A percentile compares a stretch with the other conserved stretches of the same genome.
Conservation (phyloP, 1,140 invertebrate species). For the Solenopsis invicta region DNA sequence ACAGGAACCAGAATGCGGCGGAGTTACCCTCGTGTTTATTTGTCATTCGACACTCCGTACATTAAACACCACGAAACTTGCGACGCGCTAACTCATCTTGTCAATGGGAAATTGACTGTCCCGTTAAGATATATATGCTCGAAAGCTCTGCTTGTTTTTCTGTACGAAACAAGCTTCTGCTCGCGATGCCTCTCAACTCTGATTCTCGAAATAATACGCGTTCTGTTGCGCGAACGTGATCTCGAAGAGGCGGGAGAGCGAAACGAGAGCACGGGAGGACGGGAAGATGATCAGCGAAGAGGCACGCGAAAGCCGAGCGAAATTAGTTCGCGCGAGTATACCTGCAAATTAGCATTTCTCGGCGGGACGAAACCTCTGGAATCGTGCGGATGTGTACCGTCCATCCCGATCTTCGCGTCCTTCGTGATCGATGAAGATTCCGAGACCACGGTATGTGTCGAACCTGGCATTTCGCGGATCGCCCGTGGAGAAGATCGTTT, state of each 20-base stretch:
- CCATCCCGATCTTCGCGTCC: conserved; percentile 39
- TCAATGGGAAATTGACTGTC: neutral
- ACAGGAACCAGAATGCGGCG: conserved; percentile 40
- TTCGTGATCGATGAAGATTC: conserved; percentile 63
- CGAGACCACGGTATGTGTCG: conserved; percentile 34
- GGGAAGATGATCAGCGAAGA: conserved; percentile 7
- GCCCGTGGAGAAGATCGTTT: conserved; percentile 49
- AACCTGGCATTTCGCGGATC: conserved; percentile 66
- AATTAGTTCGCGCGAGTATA: conserved; percentile 53
- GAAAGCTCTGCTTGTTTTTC: conserved; percentile 24
- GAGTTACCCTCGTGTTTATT: conserved; percentile 78
- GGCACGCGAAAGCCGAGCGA: conserved; percentile 37
- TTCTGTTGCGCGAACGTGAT: neutral
- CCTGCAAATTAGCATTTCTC: conserved; percentile 66
- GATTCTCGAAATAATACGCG: neutral
- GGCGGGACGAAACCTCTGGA: conserved; percentile 32
- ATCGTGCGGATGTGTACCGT: conserved; percentile 28
- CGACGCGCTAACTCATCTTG: conserved; percentile 26
- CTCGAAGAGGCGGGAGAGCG: neutral
- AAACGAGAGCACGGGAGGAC: neutral
- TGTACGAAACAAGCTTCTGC: neutral
- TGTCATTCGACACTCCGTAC: conserved; percentile 79
- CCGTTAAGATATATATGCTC: neutral
- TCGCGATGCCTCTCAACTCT: neutral
- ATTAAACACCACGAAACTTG: conserved; percentile 73